These are phyloP conservation scores for Callopanchax toddi DNA, from an alignment of 2,113 vertebrate genomes.

Conservation along the genomic window DNA sequence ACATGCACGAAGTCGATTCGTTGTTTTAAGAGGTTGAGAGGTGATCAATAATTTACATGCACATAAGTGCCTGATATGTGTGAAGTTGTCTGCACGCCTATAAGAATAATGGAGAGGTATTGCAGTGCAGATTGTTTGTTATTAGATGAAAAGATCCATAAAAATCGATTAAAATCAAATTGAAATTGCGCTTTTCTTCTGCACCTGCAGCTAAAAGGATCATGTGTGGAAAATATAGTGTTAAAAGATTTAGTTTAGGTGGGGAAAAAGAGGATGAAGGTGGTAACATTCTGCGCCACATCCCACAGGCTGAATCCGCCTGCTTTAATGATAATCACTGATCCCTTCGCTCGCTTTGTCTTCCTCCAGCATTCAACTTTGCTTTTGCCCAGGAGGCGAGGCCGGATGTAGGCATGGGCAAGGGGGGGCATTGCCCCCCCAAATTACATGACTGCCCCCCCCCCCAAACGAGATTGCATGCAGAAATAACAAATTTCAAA, in stretches of 20 bases:
- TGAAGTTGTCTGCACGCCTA: constrained; percentile 45
- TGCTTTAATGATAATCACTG: constrained; percentile 43
- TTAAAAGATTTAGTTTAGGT: constrained; percentile 24
- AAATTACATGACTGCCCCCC: too few species aligned
- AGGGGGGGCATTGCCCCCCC: too few species aligned
- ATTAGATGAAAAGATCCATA: constrained; percentile 41
- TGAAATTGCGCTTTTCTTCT: constrained; percentile 35
- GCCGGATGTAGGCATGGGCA: too few species aligned
- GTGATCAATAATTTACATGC: constrained; percentile 70
- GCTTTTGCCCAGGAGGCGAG: constrained; percentile 27
- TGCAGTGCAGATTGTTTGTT: constrained; percentile 24
- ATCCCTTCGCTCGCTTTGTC: constrained; percentile 24
- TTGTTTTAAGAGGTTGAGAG: constrained; percentile 28
- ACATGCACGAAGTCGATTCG: constrained; percentile 49
- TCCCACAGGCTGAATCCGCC: constrained; percentile 31
- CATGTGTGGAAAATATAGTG: constrained; percentile 25
- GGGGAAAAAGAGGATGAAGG: constrained; percentile 16
- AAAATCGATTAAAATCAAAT: constrained; percentile 43
- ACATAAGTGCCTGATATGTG: constrained; percentile 54
- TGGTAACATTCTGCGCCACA: constrained; percentile 13
- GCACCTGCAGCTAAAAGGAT: constrained; percentile 27
- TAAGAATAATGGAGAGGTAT: constrained; percentile 48
- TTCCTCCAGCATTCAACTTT: constrained; percentile 7
- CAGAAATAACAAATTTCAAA: too few species aligned
- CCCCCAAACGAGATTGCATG: too few species aligned